A percentile compares a stretch with the other conserved stretches of the same genome.
Conservation (phyloP, 92 coral and sea anemone species). For the Anthopleura xanthogrammica region DNA sequence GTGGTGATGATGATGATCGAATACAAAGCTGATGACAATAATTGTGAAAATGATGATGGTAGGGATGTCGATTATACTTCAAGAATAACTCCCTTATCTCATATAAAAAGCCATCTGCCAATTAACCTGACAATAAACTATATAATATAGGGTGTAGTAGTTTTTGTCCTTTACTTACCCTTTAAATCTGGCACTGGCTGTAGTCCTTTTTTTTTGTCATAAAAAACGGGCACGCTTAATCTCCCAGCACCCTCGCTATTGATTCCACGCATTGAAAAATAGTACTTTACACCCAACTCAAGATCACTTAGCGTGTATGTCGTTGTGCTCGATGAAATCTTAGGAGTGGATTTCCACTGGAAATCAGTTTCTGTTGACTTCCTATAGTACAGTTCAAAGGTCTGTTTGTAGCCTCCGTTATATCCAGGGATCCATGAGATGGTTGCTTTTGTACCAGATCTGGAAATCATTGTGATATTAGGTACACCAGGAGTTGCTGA, state of each 20-base stretch:
- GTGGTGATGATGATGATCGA: too few relatives aligned
- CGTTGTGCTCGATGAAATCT: constrained; percentile 62
- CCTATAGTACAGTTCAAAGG: constrained; percentile 87
- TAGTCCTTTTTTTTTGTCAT: neutral
- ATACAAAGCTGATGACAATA: too few relatives aligned
- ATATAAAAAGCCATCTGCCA: too few relatives aligned
- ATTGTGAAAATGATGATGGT: too few relatives aligned
- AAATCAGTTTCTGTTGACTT: constrained; percentile 58
- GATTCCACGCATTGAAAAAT: constrained; percentile 71
- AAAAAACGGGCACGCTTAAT: constrained; percentile 56
- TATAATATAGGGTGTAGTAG: neutral
- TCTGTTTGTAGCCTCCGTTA: constrained; percentile 86
- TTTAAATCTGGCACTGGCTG: neutral
- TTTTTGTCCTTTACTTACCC: neutral
- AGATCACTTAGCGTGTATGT: constrained; percentile 54
- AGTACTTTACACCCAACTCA: constrained; percentile 45
- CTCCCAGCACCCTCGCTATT: constrained; percentile 84
- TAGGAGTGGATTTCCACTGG: constrained; percentile 63
- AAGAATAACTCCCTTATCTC: too few relatives aligned
- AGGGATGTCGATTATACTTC: too few relatives aligned
- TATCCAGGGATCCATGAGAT: constrained; percentile 90
- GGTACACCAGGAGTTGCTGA: constrained; percentile 92
- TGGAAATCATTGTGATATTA: constrained; percentile 46
- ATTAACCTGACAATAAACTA: too few relatives aligned
- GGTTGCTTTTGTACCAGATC: constrained; percentile 51